Base-by-base conservation (phyloP, 2,113 vertebrate genomes). In the Vulpes ferrilata region DNA sequence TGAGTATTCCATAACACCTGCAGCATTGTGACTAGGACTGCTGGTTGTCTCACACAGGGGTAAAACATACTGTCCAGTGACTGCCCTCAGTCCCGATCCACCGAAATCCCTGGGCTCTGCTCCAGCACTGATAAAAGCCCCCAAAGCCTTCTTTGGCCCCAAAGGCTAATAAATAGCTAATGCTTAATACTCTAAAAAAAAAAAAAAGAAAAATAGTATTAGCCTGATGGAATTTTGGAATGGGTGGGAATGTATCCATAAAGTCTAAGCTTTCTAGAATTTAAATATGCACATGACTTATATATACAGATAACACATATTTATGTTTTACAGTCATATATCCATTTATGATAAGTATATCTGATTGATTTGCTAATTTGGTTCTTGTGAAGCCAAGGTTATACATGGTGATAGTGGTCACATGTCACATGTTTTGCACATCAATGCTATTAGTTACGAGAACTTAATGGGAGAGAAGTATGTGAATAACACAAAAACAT, bases 181-280 rank as follows among this genome's bases (percentile, higher is more conserved):
- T 59, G 23, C 5, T 93, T 93, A 57, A 67, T 69, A 88, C 17
- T 84, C n/a, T 74, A 88, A 60, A 38, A 94, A 97, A 92, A 95
- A 80, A 22, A 48, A 35, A 79, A 32, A 60, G 64, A 81, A 93
- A 7, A 93, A 57, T 13, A 92, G 57, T 53, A 83, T 64, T 71
- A 71, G 6, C 51, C 80, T 69, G n/a, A 64, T 59, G 38, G 38
- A 88, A 93, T 84, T 90, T 93, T 91, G 25, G 7, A 81, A 43
- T 32, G 25, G 25, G 11, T 51, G 22, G 10, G 13, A 51, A 83
- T 91, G 62, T 83, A 78, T 51, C 19, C 35, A 55, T 5, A 84
- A 17, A 79, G 27, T 73, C 30, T 88, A 96, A 86, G 19, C 89
- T 92, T 64, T 51, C 32, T 97, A 81, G 43, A 80, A 87, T 94